Base-by-base conservation (phyloP, 2,888 invertebrate species). In the Choristoneura rosaceana region DNA sequence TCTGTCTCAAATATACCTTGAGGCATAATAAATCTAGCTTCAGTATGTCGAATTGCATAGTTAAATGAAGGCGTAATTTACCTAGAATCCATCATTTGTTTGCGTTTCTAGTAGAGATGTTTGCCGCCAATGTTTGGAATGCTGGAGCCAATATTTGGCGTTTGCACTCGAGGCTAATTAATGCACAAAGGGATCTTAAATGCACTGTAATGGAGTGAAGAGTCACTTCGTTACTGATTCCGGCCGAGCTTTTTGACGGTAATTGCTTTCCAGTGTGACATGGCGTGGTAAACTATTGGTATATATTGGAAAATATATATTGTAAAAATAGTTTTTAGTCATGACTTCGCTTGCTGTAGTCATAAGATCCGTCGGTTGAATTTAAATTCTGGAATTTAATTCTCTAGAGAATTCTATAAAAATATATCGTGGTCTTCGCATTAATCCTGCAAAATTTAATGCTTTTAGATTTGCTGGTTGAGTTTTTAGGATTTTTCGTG, bases 141-240 rank as follows among this genome's bases (percentile, higher is more conserved):
- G 73, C 62, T 50, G 17, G 41, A 47, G 15, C 65, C 69, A 62
- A 66, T 73, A 67, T 68, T 67, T 41, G 60, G 15, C 2, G 50
- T 62, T n/a, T 43, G 43, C 34, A 34, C 50, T 59, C 52, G 43
- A 41, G 33, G 59, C 63, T 73, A 55, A 73, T 71, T 67, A 70
- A 74, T 74, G 69, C 74, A 70, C 74, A 74, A 74, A 74, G 74
- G 71, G 43, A 73, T 60, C 69, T 67, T 61, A 67, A 74, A 73
- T 55, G 63, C 47, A 50, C 65, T 59, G 52, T 66, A 62, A 62
- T 66, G 52, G 38, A 45, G 64, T 69, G 63, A 33, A 38, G 50
- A 41, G n/a, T 52, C 47, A 69, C 61, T 41, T 55, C 52, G 17
- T 52, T 41, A 55, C 14, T 17, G 43, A 55, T 9, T 66, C 15